Percentiles rank a stretch among this genome's conserved stretches.
phyloP scores from a whole-genome alignment of 2,888 invertebrate species.

The Alcis repandata region DNA sequence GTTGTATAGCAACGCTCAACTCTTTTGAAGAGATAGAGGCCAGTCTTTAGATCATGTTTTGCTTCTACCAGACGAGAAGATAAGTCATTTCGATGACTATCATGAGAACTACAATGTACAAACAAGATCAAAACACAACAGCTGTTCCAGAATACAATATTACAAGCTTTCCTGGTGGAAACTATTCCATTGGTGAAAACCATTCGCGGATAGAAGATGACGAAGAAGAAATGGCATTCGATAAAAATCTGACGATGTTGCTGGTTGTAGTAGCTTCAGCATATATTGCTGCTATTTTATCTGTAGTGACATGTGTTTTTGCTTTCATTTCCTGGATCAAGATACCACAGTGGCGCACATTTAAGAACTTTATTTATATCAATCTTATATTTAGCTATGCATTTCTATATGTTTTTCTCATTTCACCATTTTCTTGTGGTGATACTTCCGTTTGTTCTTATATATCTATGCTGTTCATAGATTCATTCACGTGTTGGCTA shows the following conservation, averaged over 20 bases:
- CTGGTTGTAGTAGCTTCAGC: background rate
- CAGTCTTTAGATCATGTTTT: no score
- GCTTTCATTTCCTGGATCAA: conserved; percentile 6
- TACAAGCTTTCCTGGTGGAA: background rate
- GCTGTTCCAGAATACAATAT: background rate
- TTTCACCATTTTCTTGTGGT: background rate
- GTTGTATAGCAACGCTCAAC: no score
- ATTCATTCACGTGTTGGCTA: conserved; percentile 4
- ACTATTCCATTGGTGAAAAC: background rate
- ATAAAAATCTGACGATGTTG: no score
- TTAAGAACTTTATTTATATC: conserved; percentile 2
- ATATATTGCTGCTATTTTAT: background rate
- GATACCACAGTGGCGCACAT: background rate
- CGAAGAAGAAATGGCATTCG: background rate
- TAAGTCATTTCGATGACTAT: no score
- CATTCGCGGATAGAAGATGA: background rate
- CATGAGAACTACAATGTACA: no score
- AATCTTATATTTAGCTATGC: background rate
- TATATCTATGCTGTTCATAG: background rate
- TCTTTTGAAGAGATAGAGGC: no score
- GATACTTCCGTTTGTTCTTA: background rate
- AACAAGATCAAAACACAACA: background rate
- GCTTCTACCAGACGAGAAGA: no score
- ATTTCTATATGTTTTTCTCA: background rate
- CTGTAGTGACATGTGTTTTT: background rate